Conservation (phyloP, 1,140 invertebrate genomes). For the Euborellia annulipes region DNA sequence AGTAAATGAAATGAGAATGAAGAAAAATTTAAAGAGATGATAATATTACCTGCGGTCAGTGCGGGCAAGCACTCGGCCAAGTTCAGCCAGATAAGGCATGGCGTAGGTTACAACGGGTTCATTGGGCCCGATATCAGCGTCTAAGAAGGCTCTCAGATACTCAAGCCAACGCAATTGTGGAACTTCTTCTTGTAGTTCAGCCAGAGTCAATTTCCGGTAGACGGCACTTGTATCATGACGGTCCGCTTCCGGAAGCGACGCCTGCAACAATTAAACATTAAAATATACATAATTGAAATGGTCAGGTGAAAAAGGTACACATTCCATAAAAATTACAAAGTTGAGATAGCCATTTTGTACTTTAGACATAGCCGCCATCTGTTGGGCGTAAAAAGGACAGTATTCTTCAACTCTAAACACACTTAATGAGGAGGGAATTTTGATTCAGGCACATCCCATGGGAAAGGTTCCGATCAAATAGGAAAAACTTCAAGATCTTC, state of each 20-base stretch:
- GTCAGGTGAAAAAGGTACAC: background rate
- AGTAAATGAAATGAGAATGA: too few species aligned
- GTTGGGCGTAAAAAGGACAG: too few species aligned
- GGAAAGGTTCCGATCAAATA: too few species aligned
- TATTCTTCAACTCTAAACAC: too few species aligned
- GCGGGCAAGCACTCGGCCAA: conserved; percentile 50
- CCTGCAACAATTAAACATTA: conserved; percentile 30
- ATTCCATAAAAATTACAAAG: background rate
- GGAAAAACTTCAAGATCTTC: too few species aligned
- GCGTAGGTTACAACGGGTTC: conserved; percentile 69
- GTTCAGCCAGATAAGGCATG: conserved; percentile 57
- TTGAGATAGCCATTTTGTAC: too few species aligned
- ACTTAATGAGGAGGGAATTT: too few species aligned
- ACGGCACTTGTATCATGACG: conserved; percentile 65
- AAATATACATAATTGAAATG: background rate
- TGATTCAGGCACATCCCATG: too few species aligned
- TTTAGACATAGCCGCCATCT: too few species aligned
- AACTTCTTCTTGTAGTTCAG: conserved; percentile 43
- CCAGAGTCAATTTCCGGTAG: conserved; percentile 51
- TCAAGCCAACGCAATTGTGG: conserved; percentile 62
- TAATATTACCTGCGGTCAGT: conserved; percentile 56
- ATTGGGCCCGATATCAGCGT: conserved; percentile 39
- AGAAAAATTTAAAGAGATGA: too few species aligned
- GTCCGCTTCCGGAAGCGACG: conserved; percentile 60
- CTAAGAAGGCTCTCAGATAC: conserved; percentile 55